Evolutionary conservation across 2,888 invertebrate genomes (phyloP), one percentile per base, ranked within the genome.

Genomic region (Scaptomyza caliginosa): DNA sequence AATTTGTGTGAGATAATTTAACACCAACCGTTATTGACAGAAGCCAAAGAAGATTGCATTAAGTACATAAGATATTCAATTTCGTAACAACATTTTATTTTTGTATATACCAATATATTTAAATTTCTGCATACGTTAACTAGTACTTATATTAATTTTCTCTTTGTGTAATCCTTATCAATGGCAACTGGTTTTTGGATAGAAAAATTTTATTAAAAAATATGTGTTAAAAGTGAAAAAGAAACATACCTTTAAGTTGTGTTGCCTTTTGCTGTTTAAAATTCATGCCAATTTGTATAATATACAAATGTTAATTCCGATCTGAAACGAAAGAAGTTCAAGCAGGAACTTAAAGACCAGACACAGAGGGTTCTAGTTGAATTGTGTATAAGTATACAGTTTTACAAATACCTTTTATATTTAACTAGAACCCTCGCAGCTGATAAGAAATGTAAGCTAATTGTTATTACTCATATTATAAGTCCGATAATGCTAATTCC

Each of bases 401-500:
- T n/a, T n/a, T n/a, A n/a, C n/a, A n/a, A n/a, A n/a, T n/a, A n/a
- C n/a, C n/a, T n/a, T n/a, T n/a, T n/a, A n/a, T n/a, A n/a, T n/a
- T 19, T 7, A 10, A 28, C 26, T 8, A 4, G 11, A 30, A 2
- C 30, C 23, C 13, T 24, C 4, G n/a, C n/a, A 32, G 10, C 23
- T 49, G 65, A 66, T 60, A 71, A 60, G 52, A 65, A 64, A 59
- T 62, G 67, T 67, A 69, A 64, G 65, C 69, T 64, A 78, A 71
- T 64, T 64, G 54, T 42, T 78, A 64, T 82, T 68, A 65, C 38
- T 19, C 48, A 48, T 38, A 19, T 16, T 11, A 8, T 49, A 49
- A 52, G 62, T 64, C 50, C 57, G 57, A 64, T 64, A 68, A 54
- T 76, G n/a, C n/a, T n/a, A 55, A 66, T 49, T 42, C 36, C 67